Evolutionary conservation across 2,113 vertebrate species (phyloP), one percentile per base, ranked within the genome.

Genomic region (Syngnathus typhle): DNA sequence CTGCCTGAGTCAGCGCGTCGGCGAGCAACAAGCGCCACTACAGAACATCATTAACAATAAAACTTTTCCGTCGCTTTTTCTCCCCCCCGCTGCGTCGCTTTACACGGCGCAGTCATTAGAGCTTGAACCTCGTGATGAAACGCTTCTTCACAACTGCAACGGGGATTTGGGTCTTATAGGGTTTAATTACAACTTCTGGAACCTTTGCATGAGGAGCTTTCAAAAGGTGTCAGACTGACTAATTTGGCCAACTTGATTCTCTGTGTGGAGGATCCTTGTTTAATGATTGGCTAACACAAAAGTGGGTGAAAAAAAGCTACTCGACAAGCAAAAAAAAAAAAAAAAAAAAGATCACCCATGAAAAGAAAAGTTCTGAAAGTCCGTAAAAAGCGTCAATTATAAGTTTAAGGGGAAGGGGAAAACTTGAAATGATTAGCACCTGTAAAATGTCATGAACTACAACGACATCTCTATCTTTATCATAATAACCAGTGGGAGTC

Each of bases 11-110:
- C 77, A 58, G 27, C 77, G n/a, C 68, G 79, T 84, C 73, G 78
- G 88, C 75, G 77, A 83, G 79, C 73, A 82, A 80, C 77, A 85
- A 78, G 66, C 79, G 44, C 54, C 66, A 67, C 78, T 72, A 70
- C 13, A 82, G 73, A 76, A 71, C 63, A 69, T 88, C 82, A 84
- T 88, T 88, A 88, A 80, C 81, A 88, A 86, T 80, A 79, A 84
- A 88, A 86, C 73, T 76, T 82, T 85, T 81, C 65, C 15, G 62
- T 51, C 76, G 82, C 68, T 74, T 55, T 70, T 68, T 67, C 76
- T 73, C 43, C n/a, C 27, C 52, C 62, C 74, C n/a, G 56, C 72
- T 12, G 36, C 16, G 55, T 15, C 51, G 72, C 75, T 78, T 69
- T 69, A 82, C 77, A 75, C 80, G 19, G 60, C 78, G 81, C 82